Conservation (phyloP, 2,797 vertebrate species). For the Macropus fuliginosus region DNA sequence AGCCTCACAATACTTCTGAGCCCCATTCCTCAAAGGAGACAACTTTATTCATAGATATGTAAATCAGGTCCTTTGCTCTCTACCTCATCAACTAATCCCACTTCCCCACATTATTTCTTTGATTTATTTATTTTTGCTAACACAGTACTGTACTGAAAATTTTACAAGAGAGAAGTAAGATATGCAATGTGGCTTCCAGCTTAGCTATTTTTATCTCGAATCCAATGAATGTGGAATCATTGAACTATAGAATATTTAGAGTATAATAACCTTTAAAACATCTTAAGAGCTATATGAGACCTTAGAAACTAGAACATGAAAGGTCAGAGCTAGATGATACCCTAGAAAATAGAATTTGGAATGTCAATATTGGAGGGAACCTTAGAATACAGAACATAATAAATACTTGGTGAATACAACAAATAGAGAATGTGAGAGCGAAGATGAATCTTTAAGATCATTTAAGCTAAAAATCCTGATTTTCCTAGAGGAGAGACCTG, state of each 20-base stretch:
- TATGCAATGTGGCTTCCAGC: not conserved
- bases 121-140: not conserved
- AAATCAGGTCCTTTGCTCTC: not conserved
- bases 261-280: not conserved
- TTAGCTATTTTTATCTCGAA: not conserved
- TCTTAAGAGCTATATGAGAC: not conserved
- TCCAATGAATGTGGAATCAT: not conserved
- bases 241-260: not conserved
- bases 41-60: slow-evolving; percentile 5
- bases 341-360: not conserved
- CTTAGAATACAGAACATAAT: not conserved
- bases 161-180: slow-evolving; percentile 13
- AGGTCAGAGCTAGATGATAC: not conserved
- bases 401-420: not conserved
- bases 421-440: not conserved
- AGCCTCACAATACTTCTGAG: not conserved
- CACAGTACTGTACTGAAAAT: slow-evolving; percentile 6
- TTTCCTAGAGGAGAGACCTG: not conserved
- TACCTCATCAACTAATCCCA: not conserved
- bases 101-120: slow-evolving; percentile 25
- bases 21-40: not conserved
- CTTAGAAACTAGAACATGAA: not conserved
- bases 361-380: not conserved
- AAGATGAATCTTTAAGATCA: not conserved
- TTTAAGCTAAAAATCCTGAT: not conserved